These are phyloP conservation scores for Periophthalmus magnuspinnatus DNA, from an alignment of 2,797 vertebrate genomes.

Conservation along the genomic window DNA sequence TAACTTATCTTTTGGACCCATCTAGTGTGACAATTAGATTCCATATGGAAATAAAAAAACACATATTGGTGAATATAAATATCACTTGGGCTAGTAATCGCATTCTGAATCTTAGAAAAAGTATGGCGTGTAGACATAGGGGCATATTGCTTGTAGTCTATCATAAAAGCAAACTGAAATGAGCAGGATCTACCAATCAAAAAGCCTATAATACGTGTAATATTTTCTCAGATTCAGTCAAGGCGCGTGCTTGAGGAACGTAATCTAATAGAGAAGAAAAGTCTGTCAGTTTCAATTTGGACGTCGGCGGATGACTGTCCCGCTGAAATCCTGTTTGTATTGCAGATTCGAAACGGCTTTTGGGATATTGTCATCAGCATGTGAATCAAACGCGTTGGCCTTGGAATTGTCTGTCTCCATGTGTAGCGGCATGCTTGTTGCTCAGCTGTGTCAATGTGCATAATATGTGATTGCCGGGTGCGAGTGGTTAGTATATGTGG, in stretches of 20 bases:
- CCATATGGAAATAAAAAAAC: conserved; percentile 22
- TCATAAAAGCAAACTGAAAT: conserved; percentile 18
- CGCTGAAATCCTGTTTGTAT: conserved; percentile 40
- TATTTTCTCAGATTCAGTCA: conserved; percentile 33
- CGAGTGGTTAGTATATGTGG: conserved; percentile 22
- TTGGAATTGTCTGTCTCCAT: conserved; percentile 34
- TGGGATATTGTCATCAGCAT: conserved; percentile 33
- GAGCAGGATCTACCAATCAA: conserved; percentile 19
- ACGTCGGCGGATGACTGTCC: conserved; percentile 28
- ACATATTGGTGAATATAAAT: conserved; percentile 32
- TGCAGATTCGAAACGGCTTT: conserved; percentile 36
- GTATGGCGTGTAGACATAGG: not conserved
- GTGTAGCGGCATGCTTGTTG: conserved; percentile 56
- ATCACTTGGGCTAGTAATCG: not conserved
- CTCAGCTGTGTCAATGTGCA: conserved; percentile 58
- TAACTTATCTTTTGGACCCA: not conserved
- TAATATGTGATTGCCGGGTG: conserved; percentile 46
- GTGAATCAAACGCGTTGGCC: conserved; percentile 45
- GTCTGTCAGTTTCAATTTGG: conserved; percentile 34
- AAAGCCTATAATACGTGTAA: conserved; percentile 10
- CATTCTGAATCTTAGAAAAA: not conserved
- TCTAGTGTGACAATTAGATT: not conserved
- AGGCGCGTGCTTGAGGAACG: conserved; percentile 15
- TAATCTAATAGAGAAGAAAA: conserved; percentile 24
- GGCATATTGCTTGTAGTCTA: conserved; percentile 26